Conservation (phyloP, 2,888 invertebrate genomes). For the Pheosia tremula region DNA sequence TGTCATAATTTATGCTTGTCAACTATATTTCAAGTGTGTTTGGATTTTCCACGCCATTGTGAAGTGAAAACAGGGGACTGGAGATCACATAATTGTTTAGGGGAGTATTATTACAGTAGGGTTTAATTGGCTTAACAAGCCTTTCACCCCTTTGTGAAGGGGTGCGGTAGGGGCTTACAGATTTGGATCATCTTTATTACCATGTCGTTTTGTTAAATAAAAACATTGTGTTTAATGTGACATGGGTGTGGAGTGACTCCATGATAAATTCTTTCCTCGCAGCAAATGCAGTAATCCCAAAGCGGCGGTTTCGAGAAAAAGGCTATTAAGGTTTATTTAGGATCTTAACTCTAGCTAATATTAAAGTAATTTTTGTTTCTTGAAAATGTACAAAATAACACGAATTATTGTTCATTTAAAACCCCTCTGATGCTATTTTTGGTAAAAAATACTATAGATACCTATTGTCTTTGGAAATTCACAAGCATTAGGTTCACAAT, state of each 20-base stretch:
- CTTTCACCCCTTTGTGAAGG: conserved; percentile 61
- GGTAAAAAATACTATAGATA: too few relatives aligned
- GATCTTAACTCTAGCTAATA: background rate
- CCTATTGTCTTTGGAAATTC: too few relatives aligned
- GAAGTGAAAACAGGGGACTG: conserved; percentile 62
- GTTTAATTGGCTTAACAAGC: conserved; percentile 78
- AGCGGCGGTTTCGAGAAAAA: too few relatives aligned
- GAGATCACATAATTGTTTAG: conserved; percentile 75
- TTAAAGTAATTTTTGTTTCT: background rate
- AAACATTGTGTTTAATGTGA: conserved; percentile 24
- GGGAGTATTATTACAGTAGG: conserved; percentile 69
- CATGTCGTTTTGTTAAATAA: conserved; percentile 39
- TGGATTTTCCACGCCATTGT: conserved; percentile 61
- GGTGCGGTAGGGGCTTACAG: conserved; percentile 52
- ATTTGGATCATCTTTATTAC: conserved; percentile 49
- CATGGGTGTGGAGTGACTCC: background rate
- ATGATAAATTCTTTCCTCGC: background rate
- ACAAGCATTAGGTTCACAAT: conserved; percentile 35
- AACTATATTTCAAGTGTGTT: conserved; percentile 46
- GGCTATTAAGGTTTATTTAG: too few relatives aligned
- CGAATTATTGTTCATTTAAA: too few relatives aligned
- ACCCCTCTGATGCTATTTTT: too few relatives aligned
- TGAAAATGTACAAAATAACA: too few relatives aligned
- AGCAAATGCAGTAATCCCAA: too few relatives aligned
- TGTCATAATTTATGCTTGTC: conserved; percentile 39